A percentile compares a stretch with the other conserved stretches of the same genome.
These are phyloP conservation scores for Thera obeliscata DNA, from an alignment of 2,888 invertebrate species.

Conservation along the genomic window DNA sequence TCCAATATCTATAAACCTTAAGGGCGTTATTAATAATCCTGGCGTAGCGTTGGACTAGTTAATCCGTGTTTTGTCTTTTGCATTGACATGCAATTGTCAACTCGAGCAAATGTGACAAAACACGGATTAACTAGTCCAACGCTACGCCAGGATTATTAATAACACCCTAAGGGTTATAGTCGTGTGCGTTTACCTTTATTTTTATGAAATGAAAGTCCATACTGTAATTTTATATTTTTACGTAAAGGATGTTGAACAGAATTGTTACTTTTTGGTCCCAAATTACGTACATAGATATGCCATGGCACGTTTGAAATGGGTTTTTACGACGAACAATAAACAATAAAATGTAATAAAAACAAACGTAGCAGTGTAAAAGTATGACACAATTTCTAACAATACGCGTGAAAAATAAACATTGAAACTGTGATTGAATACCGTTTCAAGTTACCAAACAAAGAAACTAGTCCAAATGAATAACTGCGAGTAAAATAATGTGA, in stretches of 20 bases:
- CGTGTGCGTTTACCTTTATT: too few species aligned
- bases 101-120: too few species aligned
- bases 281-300: neutral
- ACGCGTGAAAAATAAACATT: neutral
- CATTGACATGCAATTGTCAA: too few species aligned
- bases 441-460: conserved; percentile 19
- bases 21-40: too few species aligned
- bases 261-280: neutral
- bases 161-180: too few species aligned
- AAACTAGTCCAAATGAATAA: conserved; percentile 11
- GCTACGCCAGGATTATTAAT: too few species aligned
- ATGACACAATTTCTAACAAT: conserved; percentile 1
- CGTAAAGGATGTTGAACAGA: neutral
- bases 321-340: neutral
- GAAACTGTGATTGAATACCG: conserved; percentile 4
- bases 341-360: neutral
- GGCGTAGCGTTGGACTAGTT: too few species aligned
- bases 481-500: conserved; percentile 31
- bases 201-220: too few species aligned
- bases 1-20: too few species aligned
- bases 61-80: too few species aligned
- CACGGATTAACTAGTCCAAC: too few species aligned
- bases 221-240: neutral
- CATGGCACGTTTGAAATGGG: neutral
- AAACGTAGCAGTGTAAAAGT: neutral